phyloP scores from a whole-genome alignment of 2,113 vertebrate species.

The Toxotes jaculatrix region DNA sequence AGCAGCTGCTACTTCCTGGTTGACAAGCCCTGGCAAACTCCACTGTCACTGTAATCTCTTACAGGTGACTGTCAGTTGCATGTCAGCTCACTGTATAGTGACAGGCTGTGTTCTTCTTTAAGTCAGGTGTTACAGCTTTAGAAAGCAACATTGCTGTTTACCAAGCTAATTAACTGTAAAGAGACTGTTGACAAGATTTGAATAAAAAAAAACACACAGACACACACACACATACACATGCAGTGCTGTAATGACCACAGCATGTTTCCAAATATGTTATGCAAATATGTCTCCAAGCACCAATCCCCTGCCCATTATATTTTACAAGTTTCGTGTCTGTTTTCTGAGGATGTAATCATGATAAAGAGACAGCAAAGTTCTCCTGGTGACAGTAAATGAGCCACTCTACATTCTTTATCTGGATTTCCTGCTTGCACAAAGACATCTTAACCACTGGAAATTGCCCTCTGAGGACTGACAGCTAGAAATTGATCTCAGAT shows the following conservation, averaged over 20 bases:
- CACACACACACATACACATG: background rate
- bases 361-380: constrained; percentile 61
- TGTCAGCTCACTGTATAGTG: constrained; percentile 41
- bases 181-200: constrained; percentile 49
- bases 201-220: constrained; percentile 40
- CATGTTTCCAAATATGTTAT: constrained; percentile 84
- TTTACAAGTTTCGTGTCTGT: constrained; percentile 60
- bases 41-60: constrained; percentile 88
- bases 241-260: constrained; percentile 74
- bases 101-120: constrained; percentile 54
- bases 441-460: constrained; percentile 77
- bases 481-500: constrained; percentile 78
- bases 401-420: constrained; percentile 63
- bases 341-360: constrained; percentile 67
- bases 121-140: constrained; percentile 66
- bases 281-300: constrained; percentile 79
- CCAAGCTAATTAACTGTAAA: constrained; percentile 69
- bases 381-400: constrained; percentile 70
- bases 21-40: constrained; percentile 77
- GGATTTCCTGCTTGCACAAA: constrained; percentile 63
- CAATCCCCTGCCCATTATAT: constrained; percentile 72
- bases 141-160: constrained; percentile 52
- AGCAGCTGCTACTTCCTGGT: constrained; percentile 87
- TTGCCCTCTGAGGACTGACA: constrained; percentile 74
- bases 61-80: constrained; percentile 86